Conservation (phyloP, 2,888 invertebrate genomes). For the Perizoma affinitatum region DNA sequence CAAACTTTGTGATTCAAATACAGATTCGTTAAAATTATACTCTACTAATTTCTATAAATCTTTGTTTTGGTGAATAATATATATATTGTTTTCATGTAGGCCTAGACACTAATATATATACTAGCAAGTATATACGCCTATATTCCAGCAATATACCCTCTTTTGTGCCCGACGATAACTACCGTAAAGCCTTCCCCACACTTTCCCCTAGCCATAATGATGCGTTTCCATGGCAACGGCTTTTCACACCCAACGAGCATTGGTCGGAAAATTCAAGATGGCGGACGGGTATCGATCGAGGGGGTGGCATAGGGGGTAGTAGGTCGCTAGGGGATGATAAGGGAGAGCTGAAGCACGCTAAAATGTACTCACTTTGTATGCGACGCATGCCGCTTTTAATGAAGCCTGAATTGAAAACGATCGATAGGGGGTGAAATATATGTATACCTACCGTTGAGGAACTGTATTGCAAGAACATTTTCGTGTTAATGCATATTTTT, state of each 20-base stretch:
- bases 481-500: too few species aligned
- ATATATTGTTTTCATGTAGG: not conserved
- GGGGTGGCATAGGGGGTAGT: conserved; percentile 55
- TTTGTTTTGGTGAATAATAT: too few species aligned
- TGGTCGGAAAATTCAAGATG: conserved; percentile 84
- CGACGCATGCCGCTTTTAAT: conserved; percentile 34
- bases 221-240: conserved; percentile 69
- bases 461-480: too few species aligned
- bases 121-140: conserved; percentile 21
- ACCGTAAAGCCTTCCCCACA: conserved; percentile 66
- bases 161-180: conserved; percentile 39
- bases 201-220: conserved; percentile 71
- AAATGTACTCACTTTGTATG: conserved; percentile 57
- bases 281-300: conserved; percentile 75
- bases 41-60: too few species aligned
- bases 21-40: too few species aligned
- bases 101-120: not conserved
- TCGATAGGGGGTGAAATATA: conserved; percentile 28
- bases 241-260: conserved; percentile 78
- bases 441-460: not conserved
- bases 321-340: conserved; percentile 44
- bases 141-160: conserved; percentile 30
- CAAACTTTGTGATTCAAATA: too few species aligned
- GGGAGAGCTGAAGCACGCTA: conserved; percentile 52
- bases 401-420: conserved; percentile 39